These are phyloP conservation scores for Hyalella azteca DNA, from an alignment of 2,888 invertebrate species.

Conservation along the genomic window DNA sequence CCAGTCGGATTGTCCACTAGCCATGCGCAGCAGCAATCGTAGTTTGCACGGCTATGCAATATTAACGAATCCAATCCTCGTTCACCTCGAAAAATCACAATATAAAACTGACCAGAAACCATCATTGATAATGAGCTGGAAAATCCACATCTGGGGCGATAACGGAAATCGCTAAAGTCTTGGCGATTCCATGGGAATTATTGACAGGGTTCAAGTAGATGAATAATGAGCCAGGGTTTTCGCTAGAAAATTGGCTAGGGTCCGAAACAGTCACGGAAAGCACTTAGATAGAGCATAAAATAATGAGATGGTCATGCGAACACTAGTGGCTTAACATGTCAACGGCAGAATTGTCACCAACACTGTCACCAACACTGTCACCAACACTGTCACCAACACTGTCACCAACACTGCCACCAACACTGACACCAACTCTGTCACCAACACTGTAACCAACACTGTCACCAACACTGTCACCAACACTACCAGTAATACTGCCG, in stretches of 20 bases:
- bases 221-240: conserved; percentile 18
- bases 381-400: no score
- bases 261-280: not conserved
- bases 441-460: no score
- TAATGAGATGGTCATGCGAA: conserved; percentile 16
- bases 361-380: no score
- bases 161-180: conserved; percentile 20
- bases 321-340: no score
- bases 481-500: no score
- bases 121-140: not conserved
- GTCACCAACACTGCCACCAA: no score
- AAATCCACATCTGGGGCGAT: not conserved
- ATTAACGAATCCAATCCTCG: not conserved
- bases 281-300: conserved; percentile 16
- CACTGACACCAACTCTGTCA: no score
- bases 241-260: conserved; percentile 12
- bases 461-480: no score
- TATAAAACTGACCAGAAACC: conserved; percentile 21
- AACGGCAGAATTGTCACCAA: no score
- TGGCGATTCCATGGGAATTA: conserved; percentile 4
- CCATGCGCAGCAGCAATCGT: no score
- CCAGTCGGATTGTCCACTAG: no score
- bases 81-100: conserved; percentile 3
- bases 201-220: conserved; percentile 28
- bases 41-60: not conserved